Evolutionary conservation across 2,888 invertebrate species (phyloP), one percentile per base, ranked within the genome.

Genomic region (Prosopocoilus inquinatus): DNA sequence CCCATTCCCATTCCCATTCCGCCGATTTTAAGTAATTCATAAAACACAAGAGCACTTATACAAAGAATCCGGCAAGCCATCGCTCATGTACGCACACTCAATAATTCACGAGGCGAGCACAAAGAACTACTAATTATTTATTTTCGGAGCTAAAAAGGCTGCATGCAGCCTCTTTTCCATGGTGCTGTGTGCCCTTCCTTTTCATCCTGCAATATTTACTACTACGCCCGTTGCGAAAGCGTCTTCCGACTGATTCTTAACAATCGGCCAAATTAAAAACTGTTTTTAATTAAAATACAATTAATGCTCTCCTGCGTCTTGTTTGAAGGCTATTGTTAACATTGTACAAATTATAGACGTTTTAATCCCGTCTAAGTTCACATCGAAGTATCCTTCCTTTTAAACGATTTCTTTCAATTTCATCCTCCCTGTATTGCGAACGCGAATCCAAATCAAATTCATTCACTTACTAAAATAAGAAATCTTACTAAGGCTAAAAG

Each of bases 121-220:
- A 63, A 62, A 64, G 61, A 63, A 64, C 58, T 60, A 60, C 63
- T 63, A 64, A 65, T 65, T 65, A 65, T 65, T 65, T 64, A 65
- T 65, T 65, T 65, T 65, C 61, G 57, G 51, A 60, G 62, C 57
- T 61, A 64, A 64, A 62, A 62, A 60, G 60, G 60, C 61, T 53
- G 49, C 58, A 28, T 55, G 57, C 43, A 41, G 34, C 34, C 16
- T 35, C 35, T 50, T 35, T 44, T 38, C 11, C 38, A 5, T 11
- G 11, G 9, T 38, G 11, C 12, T 8, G 35, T 34, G n/a, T n/a
- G 38, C 38, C 12, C 11, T 12, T 38, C 12, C 12, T 13, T 38
- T 38, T 38, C 12, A 12, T 13, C 38, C 38, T 13, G 9, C 38
- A 13, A 12, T 13, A 13, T 38, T 38, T 38, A 34, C n/a, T 8